Evolutionary conservation across 2,113 vertebrate genomes (phyloP).

Genomic region (Puntigrus tetrazona): DNA sequence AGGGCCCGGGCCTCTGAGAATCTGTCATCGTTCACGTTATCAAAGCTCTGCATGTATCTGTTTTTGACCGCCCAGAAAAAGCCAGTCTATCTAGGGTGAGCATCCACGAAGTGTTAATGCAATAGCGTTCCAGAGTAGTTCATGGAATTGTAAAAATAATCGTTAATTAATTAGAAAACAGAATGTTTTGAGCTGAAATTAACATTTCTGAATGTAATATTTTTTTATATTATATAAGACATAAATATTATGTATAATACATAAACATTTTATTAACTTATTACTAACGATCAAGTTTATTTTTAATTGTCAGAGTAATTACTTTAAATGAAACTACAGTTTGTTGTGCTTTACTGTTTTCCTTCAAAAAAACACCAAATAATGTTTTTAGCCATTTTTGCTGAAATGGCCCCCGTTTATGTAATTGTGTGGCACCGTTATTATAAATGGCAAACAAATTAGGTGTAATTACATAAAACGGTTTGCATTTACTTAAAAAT

Average conservation of each 20-base stretch:
- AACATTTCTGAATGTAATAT: neutral
- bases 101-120: constrained; percentile 46
- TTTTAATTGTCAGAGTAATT: neutral
- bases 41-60: constrained; percentile 48
- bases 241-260: no score
- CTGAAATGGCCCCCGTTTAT: neutral
- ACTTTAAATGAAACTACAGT: neutral
- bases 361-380: neutral
- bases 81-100: constrained; percentile 28
- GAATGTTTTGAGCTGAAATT: neutral
- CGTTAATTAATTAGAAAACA: neutral
- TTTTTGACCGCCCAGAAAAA: constrained; percentile 46
- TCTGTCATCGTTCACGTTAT: constrained; percentile 49
- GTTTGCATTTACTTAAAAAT: neutral
- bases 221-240: neutral
- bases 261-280: neutral
- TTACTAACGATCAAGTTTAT: neutral
- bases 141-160: neutral
- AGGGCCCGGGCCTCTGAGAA: constrained; percentile 55
- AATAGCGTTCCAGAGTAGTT: constrained; percentile 41
- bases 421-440: no score
- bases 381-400: neutral
- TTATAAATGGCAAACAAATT: neutral
- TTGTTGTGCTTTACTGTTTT: neutral
- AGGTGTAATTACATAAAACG: neutral